Percentiles rank a stretch among this genome's conserved stretches.
phyloP scores from a whole-genome alignment of 2,797 vertebrate genomes.

The Danio choprae region DNA sequence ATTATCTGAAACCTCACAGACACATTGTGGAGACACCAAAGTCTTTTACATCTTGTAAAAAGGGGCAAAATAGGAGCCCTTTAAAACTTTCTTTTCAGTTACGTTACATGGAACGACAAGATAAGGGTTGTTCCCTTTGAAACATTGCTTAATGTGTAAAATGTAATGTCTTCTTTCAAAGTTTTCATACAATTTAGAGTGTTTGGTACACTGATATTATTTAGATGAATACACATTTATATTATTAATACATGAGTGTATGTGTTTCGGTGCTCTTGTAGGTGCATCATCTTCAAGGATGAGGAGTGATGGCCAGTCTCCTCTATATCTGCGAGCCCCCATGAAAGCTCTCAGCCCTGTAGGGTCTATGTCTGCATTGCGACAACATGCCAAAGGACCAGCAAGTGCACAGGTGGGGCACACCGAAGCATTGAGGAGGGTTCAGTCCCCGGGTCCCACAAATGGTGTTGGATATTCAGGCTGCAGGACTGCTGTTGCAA shows the following conservation, averaged over 20 bases:
- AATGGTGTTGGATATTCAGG: constrained; percentile 70
- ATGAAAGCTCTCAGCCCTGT: constrained; percentile 81
- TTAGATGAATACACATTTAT: too few relatives aligned
- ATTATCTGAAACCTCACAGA: too few relatives aligned
- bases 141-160: too few relatives aligned
- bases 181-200: background rate
- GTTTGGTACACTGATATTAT: background rate
- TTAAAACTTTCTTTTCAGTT: too few relatives aligned
- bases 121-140: too few relatives aligned
- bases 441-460: constrained; percentile 76
- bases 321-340: constrained; percentile 79
- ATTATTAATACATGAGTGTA: background rate
- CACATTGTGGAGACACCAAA: too few relatives aligned
- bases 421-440: constrained; percentile 70
- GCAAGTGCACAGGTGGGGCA: constrained; percentile 74
- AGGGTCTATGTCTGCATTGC: constrained; percentile 72
- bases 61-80: too few relatives aligned
- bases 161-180: too few relatives aligned
- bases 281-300: constrained; percentile 81
- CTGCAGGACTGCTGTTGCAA: constrained; percentile 64
- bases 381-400: constrained; percentile 81
- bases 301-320: constrained; percentile 81
- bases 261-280: constrained; percentile 57
- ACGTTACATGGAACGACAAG: too few relatives aligned
- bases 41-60: too few relatives aligned